Evolutionary conservation across 2,113 vertebrate genomes (phyloP).

Genomic region (Aplodontia rufa): DNA sequence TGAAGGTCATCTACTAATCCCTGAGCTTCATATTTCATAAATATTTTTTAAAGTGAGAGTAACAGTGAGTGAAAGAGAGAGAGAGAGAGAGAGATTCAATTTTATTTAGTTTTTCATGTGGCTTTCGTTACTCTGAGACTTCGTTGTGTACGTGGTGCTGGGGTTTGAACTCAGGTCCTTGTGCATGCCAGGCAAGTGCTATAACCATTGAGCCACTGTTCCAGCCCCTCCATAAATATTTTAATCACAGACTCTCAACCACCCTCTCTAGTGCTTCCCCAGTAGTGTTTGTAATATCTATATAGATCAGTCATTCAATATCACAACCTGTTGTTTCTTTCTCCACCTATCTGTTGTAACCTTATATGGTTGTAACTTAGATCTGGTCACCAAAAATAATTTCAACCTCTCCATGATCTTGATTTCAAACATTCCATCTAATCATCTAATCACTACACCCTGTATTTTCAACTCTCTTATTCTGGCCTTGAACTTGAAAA

Average conservation of each 20-base stretch:
- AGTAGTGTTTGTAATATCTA: not conserved
- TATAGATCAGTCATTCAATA: not conserved
- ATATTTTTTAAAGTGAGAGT: too few species aligned
- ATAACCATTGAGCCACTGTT: too few species aligned
- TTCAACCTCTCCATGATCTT: not conserved
- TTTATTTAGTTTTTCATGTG: too few species aligned
- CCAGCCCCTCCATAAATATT: not conserved
- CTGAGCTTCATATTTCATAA: not conserved
- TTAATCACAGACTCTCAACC: not conserved
- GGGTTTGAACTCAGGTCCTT: too few species aligned
- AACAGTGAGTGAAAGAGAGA: too few species aligned
- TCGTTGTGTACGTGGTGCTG: too few species aligned
- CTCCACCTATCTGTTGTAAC: not conserved
- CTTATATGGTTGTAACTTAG: not conserved
- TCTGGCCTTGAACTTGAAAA: not conserved
- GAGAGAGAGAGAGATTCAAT: too few species aligned
- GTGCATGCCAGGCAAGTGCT: too few species aligned
- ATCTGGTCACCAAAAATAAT: not conserved
- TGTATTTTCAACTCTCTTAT: not conserved
- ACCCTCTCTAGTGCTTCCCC: not conserved
- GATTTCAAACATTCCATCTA: not conserved
- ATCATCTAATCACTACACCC: not conserved
- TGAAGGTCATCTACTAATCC: not conserved
- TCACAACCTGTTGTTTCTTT: not conserved
- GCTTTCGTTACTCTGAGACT: too few species aligned